Evolutionary conservation across 92 coral and sea anemone genomes (phyloP), one percentile per base, ranked within the genome.

Genomic region (Zoanthus gigantus): DNA sequence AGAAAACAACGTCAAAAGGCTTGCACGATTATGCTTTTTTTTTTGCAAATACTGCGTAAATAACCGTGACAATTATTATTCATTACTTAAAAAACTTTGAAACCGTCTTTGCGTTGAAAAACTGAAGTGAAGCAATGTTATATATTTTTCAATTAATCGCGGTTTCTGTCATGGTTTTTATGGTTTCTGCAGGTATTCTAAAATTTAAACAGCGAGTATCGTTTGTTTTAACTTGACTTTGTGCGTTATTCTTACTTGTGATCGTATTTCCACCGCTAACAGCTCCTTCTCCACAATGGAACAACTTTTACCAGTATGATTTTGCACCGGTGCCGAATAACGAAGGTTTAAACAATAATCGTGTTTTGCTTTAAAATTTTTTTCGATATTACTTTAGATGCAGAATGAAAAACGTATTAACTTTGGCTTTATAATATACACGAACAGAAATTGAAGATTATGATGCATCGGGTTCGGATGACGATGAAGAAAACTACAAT

Each of bases 241-340:
- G 47, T 7, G 42, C 14, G 69, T n/a, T n/a, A 63, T 32, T 58
- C 85, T 81, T 63, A 81, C 28, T 13, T 47, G 10, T 81, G 29
- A 5, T 65, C 47, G 31, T 2, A 65, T 63, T 80, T 63, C 29
- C 30, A 14, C 47, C 74, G 29, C 74, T 46, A 46, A 66, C 65
- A 93, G 96, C 89, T 54, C 94, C 95, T 37, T 86, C 82, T 48
- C 30, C 77, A 53, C 93, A 52, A 5, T 93, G 96, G 96, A 58
- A 83, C 72, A 89, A 87, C 46, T 92, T 90, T 66, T 82, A 92
- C 91, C 89, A 86, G 68, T 89, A 90, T 60, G 92, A 90, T 77
- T 89, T 88, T 13, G 91, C 87, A 28, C 93, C 88, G 50, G 79
- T 60, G 10, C n/a, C 6, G 29, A 80, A 74, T 12, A 88, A 85